Evolutionary conservation across 2,113 vertebrate species (phyloP).

Genomic region (Hymenochirus boettgeri): DNA sequence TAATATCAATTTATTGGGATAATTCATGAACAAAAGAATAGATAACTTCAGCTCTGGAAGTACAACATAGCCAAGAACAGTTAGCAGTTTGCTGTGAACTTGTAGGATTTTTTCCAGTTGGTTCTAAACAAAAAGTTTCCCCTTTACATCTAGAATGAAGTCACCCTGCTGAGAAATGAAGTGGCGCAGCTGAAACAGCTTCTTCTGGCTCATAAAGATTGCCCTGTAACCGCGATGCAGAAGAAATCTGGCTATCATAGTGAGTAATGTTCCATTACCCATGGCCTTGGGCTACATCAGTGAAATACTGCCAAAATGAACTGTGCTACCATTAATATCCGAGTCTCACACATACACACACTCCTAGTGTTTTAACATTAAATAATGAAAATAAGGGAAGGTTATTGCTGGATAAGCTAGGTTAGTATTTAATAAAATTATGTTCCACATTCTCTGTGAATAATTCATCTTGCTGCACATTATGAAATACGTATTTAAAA

Average conservation of each 20-base stretch:
- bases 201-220: conserved; percentile 99
- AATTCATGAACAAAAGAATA: too few relatives aligned
- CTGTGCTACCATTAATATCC: conserved; percentile 57
- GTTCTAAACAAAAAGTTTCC: conserved; percentile 64
- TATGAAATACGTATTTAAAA: conserved; percentile 21
- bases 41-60: too few relatives aligned
- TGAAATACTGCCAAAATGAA: conserved; percentile 70
- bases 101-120: conserved; percentile 50
- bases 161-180: conserved; percentile 98
- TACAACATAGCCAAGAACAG: conserved; percentile 38
- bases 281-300: conserved; percentile 66
- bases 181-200: conserved; percentile 99
- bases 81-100: conserved; percentile 51
- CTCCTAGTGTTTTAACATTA: conserved; percentile 50
- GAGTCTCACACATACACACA: conserved; percentile 42
- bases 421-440: conserved; percentile 24
- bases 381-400: conserved; percentile 47
- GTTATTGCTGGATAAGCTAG: conserved; percentile 44
- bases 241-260: conserved; percentile 98
- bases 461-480: conserved; percentile 15
- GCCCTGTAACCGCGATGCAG: conserved; percentile 98
- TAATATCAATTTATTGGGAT: too few relatives aligned
- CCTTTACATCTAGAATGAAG: conserved; percentile 85
- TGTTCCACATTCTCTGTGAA: conserved; percentile 19
- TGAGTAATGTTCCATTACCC: conserved; percentile 94